Percentiles rank a stretch among this genome's conserved stretches.
phyloP scores from a whole-genome alignment of 2,113 vertebrate species.

The Opisthocomus hoazin region DNA sequence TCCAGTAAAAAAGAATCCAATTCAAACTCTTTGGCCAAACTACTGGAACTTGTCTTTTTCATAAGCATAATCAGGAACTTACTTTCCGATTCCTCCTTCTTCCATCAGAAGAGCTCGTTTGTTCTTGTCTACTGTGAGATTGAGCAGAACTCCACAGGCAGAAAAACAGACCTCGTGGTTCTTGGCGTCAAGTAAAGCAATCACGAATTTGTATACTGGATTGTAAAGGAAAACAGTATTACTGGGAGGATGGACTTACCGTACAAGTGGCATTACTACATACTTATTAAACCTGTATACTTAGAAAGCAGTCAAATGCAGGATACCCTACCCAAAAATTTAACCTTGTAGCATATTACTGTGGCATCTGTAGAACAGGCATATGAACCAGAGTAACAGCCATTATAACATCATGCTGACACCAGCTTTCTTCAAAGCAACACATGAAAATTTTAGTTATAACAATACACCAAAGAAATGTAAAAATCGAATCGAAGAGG shows the following conservation, averaged over 20 bases:
- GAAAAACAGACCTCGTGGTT: slow-evolving; percentile 89
- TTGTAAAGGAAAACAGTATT: not conserved
- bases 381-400: not conserved
- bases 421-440: not conserved
- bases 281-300: not conserved
- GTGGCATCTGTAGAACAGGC: not conserved
- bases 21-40: not conserved
- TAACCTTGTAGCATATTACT: not conserved
- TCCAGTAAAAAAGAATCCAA: not conserved
- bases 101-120: slow-evolving; percentile 70
- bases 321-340: not conserved
- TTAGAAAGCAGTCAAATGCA: not conserved
- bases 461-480: not conserved
- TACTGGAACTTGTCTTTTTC: not conserved
- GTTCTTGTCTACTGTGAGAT: slow-evolving; percentile 80
- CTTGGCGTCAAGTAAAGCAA: slow-evolving; percentile 86
- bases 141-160: slow-evolving; percentile 92
- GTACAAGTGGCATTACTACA: not conserved
- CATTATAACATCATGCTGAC: not conserved
- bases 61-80: slow-evolving; percentile 48
- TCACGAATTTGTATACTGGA: slow-evolving; percentile 86
- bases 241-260: not conserved
- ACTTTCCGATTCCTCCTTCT: slow-evolving; percentile 84
- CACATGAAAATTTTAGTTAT: not conserved
- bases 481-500: not conserved